These are phyloP conservation scores for Liolophura sinensis DNA, from an alignment of 1,140 invertebrate species.

Conservation along the genomic window DNA sequence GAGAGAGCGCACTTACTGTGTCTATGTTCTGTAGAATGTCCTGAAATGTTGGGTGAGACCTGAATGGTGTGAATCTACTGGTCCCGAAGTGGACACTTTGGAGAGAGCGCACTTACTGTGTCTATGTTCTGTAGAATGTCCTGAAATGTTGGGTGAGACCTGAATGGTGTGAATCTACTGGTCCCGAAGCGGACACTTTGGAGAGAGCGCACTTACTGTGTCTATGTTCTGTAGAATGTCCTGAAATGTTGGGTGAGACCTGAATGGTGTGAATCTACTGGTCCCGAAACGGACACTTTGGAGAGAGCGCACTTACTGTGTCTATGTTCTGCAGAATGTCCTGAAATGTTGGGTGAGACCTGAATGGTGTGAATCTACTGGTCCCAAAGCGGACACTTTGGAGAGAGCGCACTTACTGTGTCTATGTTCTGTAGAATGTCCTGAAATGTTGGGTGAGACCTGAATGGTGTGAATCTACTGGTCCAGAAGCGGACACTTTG, in stretches of 20 bases:
- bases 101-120: constrained; percentile 67
- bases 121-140: constrained; percentile 97
- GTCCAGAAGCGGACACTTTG: constrained; percentile 95
- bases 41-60: constrained; percentile 86
- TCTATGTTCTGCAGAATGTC: no score
- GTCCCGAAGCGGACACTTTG: constrained; percentile 95
- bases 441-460: constrained; percentile 86
- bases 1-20: constrained; percentile 80
- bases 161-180: constrained; percentile 85
- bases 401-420: constrained; percentile 67
- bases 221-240: constrained; percentile 97
- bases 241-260: constrained; percentile 86
- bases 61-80: constrained; percentile 88
- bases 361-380: no score
- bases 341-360: no score
- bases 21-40: constrained; percentile 97
- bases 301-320: no score
- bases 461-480: constrained; percentile 88
- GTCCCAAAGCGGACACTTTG: no score
- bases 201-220: constrained; percentile 72
- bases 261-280: no score
- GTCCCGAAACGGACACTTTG: no score
- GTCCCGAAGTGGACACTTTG: constrained; percentile 93
- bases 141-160: constrained; percentile 86
- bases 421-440: constrained; percentile 97